Conservation (phyloP, 2,113 vertebrate genomes). For the Isurus oxyrinchus region DNA sequence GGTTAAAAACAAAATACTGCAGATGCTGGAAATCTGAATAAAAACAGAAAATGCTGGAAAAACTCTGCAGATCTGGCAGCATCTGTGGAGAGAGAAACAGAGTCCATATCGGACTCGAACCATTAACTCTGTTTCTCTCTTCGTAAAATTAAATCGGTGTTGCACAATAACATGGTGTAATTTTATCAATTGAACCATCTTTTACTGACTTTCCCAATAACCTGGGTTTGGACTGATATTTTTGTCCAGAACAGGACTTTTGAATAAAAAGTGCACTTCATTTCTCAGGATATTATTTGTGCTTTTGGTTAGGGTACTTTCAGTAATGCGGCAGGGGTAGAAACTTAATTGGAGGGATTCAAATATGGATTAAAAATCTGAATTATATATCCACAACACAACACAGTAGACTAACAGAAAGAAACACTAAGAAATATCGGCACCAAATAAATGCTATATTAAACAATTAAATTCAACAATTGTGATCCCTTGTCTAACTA, state of each 20-base stretch:
- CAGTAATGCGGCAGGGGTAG: background rate
- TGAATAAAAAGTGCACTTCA: background rate
- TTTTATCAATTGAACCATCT: background rate
- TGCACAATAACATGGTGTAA: background rate
- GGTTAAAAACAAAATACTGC: no score
- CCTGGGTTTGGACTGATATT: background rate
- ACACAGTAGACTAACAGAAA: background rate
- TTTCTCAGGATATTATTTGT: background rate
- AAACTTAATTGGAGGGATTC: background rate
- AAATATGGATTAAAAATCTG: background rate
- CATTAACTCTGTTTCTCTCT: no score
- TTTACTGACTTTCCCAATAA: background rate
- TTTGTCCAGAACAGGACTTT: background rate
- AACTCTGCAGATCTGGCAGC: no score
- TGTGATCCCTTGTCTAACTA: background rate
- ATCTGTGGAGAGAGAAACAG: no score
- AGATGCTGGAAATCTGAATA: no score
- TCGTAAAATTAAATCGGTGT: no score
- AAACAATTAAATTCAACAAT: background rate
- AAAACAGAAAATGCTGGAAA: no score
- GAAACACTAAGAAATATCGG: background rate
- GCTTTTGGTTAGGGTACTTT: background rate
- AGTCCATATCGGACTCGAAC: no score
- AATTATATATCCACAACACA: background rate
- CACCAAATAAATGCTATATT: background rate